These are phyloP conservation scores for Tanypteryx hageni DNA, from an alignment of 2,888 invertebrate genomes.

Conservation along the genomic window DNA sequence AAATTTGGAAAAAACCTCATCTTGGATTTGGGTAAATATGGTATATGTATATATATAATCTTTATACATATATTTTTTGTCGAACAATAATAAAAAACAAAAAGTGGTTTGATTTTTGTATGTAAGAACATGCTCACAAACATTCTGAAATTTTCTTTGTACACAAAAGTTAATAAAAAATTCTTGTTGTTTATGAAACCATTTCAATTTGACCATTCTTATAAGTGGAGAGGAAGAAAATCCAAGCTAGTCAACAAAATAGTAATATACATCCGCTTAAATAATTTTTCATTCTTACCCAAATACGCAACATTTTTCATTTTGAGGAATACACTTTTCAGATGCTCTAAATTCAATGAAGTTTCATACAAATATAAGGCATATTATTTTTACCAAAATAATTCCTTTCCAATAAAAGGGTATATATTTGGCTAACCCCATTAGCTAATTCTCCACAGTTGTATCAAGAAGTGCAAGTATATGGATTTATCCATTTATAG, in stretches of 20 bases:
- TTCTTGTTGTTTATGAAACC: neutral
- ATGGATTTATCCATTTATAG: conserved; percentile 45
- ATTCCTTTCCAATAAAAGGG: conserved; percentile 56
- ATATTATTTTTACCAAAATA: conserved; percentile 64
- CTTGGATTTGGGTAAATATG: too few species aligned
- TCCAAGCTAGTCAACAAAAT: neutral
- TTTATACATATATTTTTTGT: neutral
- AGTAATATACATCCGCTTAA: neutral
- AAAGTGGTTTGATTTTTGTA: neutral
- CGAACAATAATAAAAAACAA: neutral
- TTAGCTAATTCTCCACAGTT: conserved; percentile 49
- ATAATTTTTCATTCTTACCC: neutral
- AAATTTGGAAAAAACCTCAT: too few species aligned
- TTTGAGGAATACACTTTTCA: conserved; percentile 42
- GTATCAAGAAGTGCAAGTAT: conserved; percentile 54
- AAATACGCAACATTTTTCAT: conserved; percentile 29
- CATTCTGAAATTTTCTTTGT: too few species aligned
- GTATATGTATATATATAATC: neutral
- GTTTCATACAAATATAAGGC: conserved; percentile 63
- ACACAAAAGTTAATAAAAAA: neutral
- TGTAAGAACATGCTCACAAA: neutral
- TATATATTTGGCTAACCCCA: conserved; percentile 38
- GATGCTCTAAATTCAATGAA: conserved; percentile 46
- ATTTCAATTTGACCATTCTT: neutral
- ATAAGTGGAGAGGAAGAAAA: neutral